Conservation (phyloP, 92 coral and sea anemone genomes). For the Epizoanthus ramosus region DNA sequence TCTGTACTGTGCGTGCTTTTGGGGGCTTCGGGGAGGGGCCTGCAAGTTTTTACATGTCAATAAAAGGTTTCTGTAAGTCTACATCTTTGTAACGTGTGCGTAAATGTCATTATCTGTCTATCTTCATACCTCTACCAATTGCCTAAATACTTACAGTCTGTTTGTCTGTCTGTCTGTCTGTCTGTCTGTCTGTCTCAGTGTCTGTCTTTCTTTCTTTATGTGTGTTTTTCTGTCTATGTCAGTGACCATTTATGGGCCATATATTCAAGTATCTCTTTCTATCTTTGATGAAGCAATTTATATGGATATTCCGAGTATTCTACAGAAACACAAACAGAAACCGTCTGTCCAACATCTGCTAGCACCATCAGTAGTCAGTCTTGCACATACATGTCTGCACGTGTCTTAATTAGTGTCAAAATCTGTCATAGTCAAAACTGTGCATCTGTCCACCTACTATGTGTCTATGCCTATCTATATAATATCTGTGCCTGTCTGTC, state of each 20-base stretch:
- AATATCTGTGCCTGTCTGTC: background rate
- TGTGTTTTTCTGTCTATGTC: background rate
- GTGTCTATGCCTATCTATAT: conserved; percentile 16
- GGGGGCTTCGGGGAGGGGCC: too few relatives aligned
- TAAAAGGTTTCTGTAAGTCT: background rate
- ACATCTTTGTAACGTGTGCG: background rate
- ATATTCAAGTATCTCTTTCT: background rate
- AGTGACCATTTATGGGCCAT: background rate
- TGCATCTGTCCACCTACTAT: background rate
- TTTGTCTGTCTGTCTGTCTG: background rate
- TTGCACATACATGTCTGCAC: too few relatives aligned
- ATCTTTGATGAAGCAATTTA: background rate
- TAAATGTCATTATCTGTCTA: background rate
- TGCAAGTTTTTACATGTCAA: too few relatives aligned
- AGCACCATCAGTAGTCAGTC: too few relatives aligned
- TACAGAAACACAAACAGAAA: too few relatives aligned
- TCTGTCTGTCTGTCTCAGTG: background rate
- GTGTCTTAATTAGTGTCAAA: too few relatives aligned
- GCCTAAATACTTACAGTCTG: background rate
- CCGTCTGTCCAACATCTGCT: too few relatives aligned
- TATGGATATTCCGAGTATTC: too few relatives aligned
- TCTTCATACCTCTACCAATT: background rate
- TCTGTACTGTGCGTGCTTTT: background rate
- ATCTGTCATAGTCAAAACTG: too few relatives aligned
- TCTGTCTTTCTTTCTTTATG: background rate